Conservation (phyloP, 2,888 invertebrate species). For the Agrotis segetum region DNA sequence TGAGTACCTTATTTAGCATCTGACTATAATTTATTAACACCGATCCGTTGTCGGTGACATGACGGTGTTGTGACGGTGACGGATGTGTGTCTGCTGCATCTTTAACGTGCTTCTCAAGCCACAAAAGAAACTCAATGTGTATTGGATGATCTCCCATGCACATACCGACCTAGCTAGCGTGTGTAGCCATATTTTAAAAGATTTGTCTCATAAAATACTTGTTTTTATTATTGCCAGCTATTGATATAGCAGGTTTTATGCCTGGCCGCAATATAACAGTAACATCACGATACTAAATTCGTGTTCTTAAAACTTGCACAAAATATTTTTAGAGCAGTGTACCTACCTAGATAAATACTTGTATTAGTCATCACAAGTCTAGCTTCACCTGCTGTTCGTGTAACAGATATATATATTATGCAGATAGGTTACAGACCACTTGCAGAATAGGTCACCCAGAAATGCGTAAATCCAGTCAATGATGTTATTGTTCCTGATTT, state of each 20-base stretch:
- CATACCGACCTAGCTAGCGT: no score
- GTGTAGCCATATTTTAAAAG: no score
- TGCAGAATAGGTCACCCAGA: constrained; percentile 30
- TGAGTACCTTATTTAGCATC: no score
- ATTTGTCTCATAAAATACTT: no score
- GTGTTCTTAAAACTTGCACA: constrained; percentile 1
- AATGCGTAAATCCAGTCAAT: constrained; percentile 7
- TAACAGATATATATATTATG: constrained; percentile 18
- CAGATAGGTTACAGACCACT: constrained; percentile 14
- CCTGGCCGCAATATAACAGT: background rate
- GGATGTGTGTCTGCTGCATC: no score
- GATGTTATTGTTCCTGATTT: background rate
- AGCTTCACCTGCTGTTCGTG: constrained; percentile 24
- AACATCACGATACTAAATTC: constrained; percentile 4
- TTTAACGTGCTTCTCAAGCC: no score
- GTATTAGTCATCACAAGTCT: constrained; percentile 33
- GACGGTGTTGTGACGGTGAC: no score
- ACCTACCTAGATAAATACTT: constrained; percentile 29
- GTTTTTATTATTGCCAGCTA: no score
- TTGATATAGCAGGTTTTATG: background rate
- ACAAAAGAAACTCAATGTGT: no score
- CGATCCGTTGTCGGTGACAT: no score
- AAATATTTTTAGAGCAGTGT: constrained; percentile 29
- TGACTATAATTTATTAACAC: no score
- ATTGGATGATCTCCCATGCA: no score